Base-by-base conservation (phyloP, 2,888 invertebrate genomes). In the Notodonta dromedarius region DNA sequence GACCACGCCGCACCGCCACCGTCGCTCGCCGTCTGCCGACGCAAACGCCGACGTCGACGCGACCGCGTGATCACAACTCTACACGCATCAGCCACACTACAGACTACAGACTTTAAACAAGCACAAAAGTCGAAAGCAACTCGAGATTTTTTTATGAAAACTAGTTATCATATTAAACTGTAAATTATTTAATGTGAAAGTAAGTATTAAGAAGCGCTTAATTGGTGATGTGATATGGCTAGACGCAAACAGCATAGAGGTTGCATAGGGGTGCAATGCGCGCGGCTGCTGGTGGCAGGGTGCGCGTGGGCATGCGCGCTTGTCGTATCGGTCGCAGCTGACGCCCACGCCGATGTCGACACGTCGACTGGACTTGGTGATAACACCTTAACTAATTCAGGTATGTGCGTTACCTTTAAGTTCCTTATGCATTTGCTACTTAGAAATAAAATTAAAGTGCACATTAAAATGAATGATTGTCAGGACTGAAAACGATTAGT, bases 161-260 rank as follows among this genome's bases (percentile, higher is more conserved):
- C 24, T 24, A 24, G 24, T 24, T 2, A 2, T 24, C 1, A 24
- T 24, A 2, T 24, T 2, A 24, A 24, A 74, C 70, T 74, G 73
- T 59, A 68, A 62, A 16, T 67, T 66, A 73, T 69, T 72, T 67
- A 12, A 69, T 24, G 76, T 81, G 75, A 61, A 59, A 65, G 58
- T 57, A 68, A 65, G 54, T 39, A 66, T 66, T 68, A 46, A 58
- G 65, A 66, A 75, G 53, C 69, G 70, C 73, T 70, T 61, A 73
- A 71, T 84, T 83, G 85, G 93, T 92, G 91, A 93, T 92, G 93
- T 93, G 93, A 88, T 83, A 93, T 93, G 91, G 91, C 87, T 84
- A 85, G 80, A 74, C 83, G 79, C 71, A 79, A 76, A 65, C 77
- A 76, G 66, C 60, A 68, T 61, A 71, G 65, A 70, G 77, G 72